Evolutionary conservation across 2,888 invertebrate genomes (phyloP), one percentile per base, ranked within the genome.

Genomic region (Blastobasis lacticolella): DNA sequence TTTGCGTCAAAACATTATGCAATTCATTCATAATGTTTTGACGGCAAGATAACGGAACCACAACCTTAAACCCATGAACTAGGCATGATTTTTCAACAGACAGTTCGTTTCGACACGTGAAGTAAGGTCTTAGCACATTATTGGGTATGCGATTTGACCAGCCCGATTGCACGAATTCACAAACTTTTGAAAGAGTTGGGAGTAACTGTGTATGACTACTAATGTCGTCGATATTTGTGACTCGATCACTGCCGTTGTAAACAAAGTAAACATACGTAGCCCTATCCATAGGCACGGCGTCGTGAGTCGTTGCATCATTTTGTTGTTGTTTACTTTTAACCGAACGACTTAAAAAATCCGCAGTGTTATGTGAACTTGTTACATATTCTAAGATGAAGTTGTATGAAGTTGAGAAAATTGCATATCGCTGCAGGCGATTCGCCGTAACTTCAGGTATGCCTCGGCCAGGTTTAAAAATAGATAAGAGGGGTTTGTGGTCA

Each of bases 381-480:
- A 55, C 51, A 7, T 51, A 52, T 40, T 57, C 55, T 38, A 55
- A 36, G 4, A 3, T 23, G 38, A 37, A 48, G 10, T 48, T 45
- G 10, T 49, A 51, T 0, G 41, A 40, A 5, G 45, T 10, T 37
- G 48, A 37, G 45, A 50, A 53, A 8, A 53, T 4, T 38, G 50
- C 53, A 9, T 53, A 53, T 38, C 53, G 10, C 49, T 53, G 53
- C n/a, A 53, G 46, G 4, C 60, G 38, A 38, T 57, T 59, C 1
- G 58, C 61, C 0, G 59, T 51, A 10, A 58, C 48, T 48, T 58
- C 57, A 0, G 62, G 58, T 5, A 62, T 45, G 5, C 60, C 62
- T 10, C 48, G 6, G 9, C n/a, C n/a, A n/a, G n/a, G n/a, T n/a
- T n/a, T n/a, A n/a, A n/a, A n/a, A n/a, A n/a, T n/a, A n/a, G n/a